phyloP scores from a whole-genome alignment of 1,140 invertebrate genomes.

The Triops cancriformis region DNA sequence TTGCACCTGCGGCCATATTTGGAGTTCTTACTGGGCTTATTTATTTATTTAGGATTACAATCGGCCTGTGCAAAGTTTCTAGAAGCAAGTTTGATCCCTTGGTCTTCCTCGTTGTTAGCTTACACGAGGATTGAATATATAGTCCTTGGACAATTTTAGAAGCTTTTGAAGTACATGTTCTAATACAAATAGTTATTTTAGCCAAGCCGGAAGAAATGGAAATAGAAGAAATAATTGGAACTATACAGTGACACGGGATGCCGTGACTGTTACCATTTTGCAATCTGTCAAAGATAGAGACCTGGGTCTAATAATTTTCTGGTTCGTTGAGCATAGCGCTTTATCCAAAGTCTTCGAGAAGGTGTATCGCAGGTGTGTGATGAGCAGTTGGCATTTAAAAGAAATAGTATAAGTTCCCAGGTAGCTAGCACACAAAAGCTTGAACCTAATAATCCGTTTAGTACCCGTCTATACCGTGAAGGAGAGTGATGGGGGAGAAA shows the following conservation, averaged over 20 bases:
- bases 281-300: not conserved
- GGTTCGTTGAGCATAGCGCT: not conserved
- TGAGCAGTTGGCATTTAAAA: not conserved
- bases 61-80: too few species aligned
- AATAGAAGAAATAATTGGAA: not conserved
- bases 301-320: not conserved
- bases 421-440: not conserved
- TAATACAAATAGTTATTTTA: too few species aligned
- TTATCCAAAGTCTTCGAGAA: not conserved
- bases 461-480: not conserved
- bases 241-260: not conserved
- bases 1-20: too few species aligned
- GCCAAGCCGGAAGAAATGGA: too few species aligned
- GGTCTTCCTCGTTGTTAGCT: too few species aligned
- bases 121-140: too few species aligned
- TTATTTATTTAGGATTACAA: too few species aligned
- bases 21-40: too few species aligned
- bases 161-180: too few species aligned
- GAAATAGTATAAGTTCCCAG: not conserved
- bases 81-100: too few species aligned
- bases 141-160: too few species aligned
- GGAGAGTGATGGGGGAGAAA: too few species aligned
- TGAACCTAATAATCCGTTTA: not conserved
- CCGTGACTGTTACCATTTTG: not conserved
- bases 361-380: not conserved